These are phyloP conservation scores for Siniperca chuatsi DNA, from an alignment of 2,113 vertebrate genomes.

Conservation along the genomic window DNA sequence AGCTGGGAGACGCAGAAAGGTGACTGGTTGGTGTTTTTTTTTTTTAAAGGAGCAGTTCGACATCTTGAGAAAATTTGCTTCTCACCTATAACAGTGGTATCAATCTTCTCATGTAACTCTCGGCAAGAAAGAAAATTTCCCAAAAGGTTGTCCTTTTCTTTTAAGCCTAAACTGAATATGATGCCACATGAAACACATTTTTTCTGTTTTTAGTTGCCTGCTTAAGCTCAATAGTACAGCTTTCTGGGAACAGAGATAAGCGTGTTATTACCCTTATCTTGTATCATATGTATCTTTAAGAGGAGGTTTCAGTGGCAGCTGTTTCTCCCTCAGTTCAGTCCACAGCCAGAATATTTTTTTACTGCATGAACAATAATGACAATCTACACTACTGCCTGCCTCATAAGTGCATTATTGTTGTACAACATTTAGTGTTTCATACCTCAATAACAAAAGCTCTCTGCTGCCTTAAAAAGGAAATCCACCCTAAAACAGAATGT, in stretches of 20 bases:
- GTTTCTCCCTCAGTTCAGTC: conserved; percentile 44
- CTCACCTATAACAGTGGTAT: too few relatives aligned
- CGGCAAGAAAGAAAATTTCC: neutral
- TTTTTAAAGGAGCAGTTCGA: conserved; percentile 23
- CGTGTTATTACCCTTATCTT: neutral
- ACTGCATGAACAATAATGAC: conserved; percentile 63
- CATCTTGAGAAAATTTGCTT: neutral
- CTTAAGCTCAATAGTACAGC: conserved; percentile 3
- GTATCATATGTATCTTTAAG: conserved; percentile 50
- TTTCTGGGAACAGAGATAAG: neutral
- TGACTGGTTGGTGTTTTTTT: conserved; percentile 72
- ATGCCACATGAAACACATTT: conserved; percentile 25
- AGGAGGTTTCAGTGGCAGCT: conserved; percentile 64
- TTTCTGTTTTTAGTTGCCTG: conserved; percentile 18
- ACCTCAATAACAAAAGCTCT: conserved; percentile 75
- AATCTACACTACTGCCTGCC: conserved; percentile 68
- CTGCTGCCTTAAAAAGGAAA: conserved; percentile 69
- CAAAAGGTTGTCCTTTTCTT: neutral
- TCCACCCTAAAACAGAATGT: conserved; percentile 58
- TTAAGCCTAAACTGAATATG: neutral
- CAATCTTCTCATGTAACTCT: conserved; percentile 12
- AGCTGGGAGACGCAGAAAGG: conserved; percentile 31
- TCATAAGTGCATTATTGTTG: conserved; percentile 86
- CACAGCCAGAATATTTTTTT: conserved; percentile 9
- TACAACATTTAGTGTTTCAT: conserved; percentile 74